Base-by-base conservation (phyloP, 2,888 invertebrate species). In the Melieria crassipennis region DNA sequence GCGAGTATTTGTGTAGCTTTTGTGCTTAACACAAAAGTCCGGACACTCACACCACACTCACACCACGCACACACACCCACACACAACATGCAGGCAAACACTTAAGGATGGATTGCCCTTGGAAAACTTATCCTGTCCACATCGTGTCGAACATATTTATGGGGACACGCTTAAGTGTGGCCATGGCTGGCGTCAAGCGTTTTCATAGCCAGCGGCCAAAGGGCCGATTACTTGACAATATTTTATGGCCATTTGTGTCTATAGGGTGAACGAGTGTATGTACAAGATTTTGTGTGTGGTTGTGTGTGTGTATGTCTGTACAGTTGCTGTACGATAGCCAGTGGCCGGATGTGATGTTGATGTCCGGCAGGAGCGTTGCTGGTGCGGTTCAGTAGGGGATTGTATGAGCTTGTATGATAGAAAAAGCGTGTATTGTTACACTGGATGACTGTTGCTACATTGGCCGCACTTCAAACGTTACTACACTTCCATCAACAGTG, bases 221-320 rank as follows among this genome's bases (percentile, higher is more conserved):
- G 55, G 75, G 70, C 73, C 74, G 79, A 80, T 81, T 82, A 82
- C 82, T 82, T 78, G 82, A 81, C 82, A 81, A 81, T 81, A 81
- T 81, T 81, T 81, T 79, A 81, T 73, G 73, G 75, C 9, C 45
- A 52, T 63, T 43, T 30, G 30, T 30, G 30, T 30, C 30, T 30
- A 30, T 30, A 30, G 30, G 30, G 30, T 3, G 30, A 30, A 30
- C 30, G 30, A 30, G 30, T 30, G 30, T 30, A 30, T 30, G 30
- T 30, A 30, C 3, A 30, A 30, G 30, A 30, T 30, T 30, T 30
- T 30, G 2, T 30, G 30, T 30, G 30, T 3, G 30, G 30, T 30
- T 30, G 30, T 16, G 16, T 16, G 16, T 16, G 16, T 16, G 16
- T 30, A 30, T 30, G 30, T 30, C 30, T 30, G 30, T 30, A 30